Conservation (phyloP, 2,888 invertebrate species). For the Harpalus rubripes region DNA sequence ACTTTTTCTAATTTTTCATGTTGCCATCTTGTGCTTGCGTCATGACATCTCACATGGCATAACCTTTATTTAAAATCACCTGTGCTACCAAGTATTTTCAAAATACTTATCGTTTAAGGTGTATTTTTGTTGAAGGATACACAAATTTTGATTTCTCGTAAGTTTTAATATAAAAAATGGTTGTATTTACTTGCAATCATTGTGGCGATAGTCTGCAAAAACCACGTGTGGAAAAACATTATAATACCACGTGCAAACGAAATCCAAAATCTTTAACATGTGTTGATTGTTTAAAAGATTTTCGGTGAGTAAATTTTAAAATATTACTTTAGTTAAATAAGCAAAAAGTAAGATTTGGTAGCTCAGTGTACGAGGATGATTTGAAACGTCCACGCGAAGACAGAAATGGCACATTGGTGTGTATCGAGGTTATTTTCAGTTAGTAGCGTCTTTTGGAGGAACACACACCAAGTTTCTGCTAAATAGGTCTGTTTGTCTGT, state of each 20-base stretch:
- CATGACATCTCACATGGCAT: background rate
- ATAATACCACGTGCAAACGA: conserved; percentile 85
- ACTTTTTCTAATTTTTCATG: background rate
- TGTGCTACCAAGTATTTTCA: background rate
- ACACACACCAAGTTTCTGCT: too few relatives aligned
- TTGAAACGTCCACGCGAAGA: too few relatives aligned
- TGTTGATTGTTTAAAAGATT: conserved; percentile 96
- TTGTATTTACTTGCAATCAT: conserved; percentile 94
- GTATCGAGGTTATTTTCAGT: too few relatives aligned
- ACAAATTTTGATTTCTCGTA: background rate
- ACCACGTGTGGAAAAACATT: conserved; percentile 94
- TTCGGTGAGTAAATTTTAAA: conserved; percentile 80
- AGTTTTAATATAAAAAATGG: conserved; percentile 82
- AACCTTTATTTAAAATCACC: conserved; percentile 12
- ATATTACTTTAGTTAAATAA: background rate
- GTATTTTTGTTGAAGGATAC: background rate
- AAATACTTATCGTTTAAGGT: background rate
- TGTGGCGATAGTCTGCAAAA: conserved; percentile 96
- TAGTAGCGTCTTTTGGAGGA: too few relatives aligned
- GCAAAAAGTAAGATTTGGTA: too few relatives aligned
- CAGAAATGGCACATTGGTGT: too few relatives aligned
- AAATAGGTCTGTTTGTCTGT: too few relatives aligned
- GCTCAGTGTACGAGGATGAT: too few relatives aligned
- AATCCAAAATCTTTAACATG: conserved; percentile 88
- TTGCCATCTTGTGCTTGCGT: background rate